A percentile compares a stretch with the other conserved stretches of the same genome.
Evolutionary conservation across 2,888 invertebrate species (phyloP).

Genomic region (Prenolepis imparis): DNA sequence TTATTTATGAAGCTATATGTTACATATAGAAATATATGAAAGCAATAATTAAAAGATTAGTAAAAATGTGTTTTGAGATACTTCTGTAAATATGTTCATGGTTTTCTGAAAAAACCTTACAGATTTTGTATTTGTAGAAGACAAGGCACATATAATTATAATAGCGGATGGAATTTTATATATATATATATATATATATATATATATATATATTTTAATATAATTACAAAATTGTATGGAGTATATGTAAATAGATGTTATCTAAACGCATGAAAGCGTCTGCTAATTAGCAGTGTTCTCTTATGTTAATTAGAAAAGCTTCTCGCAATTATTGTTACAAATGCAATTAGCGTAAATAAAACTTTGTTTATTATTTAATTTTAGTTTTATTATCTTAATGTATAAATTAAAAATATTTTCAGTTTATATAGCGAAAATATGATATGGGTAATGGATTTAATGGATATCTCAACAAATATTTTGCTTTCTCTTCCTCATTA

Average conservation of each 20-base stretch:
- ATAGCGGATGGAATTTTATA: neutral
- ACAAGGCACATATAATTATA: neutral
- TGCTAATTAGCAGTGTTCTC: constrained; percentile 28
- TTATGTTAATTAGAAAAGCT: constrained; percentile 35
- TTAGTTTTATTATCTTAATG: constrained; percentile 19
- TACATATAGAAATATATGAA: neutral
- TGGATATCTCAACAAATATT: constrained; percentile 23
- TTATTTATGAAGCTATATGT: constrained; percentile 1
- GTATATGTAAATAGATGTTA: neutral
- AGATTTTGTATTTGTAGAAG: too few species aligned
- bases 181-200: too few species aligned
- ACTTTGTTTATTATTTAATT: constrained; percentile 9
- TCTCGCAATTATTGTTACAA: neutral
- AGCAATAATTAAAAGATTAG: neutral
- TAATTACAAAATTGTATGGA: constrained; percentile 7
- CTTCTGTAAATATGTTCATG: neutral
- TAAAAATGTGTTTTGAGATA: neutral
- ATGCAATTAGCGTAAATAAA: constrained; percentile 8
- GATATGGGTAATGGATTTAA: neutral
- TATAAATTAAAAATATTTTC: constrained; percentile 12
- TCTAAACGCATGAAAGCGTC: constrained; percentile 20
- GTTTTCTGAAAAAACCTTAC: neutral
- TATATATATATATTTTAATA: neutral
- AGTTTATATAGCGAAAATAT: neutral
- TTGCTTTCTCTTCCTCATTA: constrained; percentile 11